Base-by-base conservation (phyloP, 2,888 invertebrate genomes). In the Melolontha melolontha region DNA sequence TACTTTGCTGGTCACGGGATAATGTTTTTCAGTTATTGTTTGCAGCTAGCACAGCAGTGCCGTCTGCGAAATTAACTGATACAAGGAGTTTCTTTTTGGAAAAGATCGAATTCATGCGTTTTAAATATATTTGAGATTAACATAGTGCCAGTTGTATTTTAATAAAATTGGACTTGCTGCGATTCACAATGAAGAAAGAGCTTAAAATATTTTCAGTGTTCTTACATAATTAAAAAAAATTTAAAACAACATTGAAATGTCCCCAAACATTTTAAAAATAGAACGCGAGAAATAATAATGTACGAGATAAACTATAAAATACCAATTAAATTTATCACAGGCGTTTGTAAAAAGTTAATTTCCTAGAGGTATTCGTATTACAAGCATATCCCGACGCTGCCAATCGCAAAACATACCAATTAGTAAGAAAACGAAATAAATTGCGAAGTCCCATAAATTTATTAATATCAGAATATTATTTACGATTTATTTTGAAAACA, bases 401-500 rank as follows among this genome's bases (percentile, higher is more conserved):
- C 6, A 6, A 2, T 5, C 34, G 34, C 34, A 34, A 34, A 34
- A 34, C 7, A 6, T 34, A 34, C 34, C 34, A 34, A 10, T 34
- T 34, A 34, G 34, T 16, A 8, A 17, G 17, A 62, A 42, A 14
- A 34, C 11, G 47, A 29, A n/a, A 22, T 49, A 22, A 34, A 29
- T n/a, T 7, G 17, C 14, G 47, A 59, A 59, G 29, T 29, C 29
- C 47, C 47, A 62, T 49, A 62, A 47, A 47, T 47, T 47, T 62
- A 62, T 47, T 62, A 62, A 62, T 62, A 47, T 29, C 59, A 6
- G 16, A 1, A 16, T 11, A 29, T 62, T 44, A 65, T 65, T 65
- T 65, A 65, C 44, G 54, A 14, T 65, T 65, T 65, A 54, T 65
- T 65, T 65, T 65, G 64, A 54, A 52, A 65, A 44, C 42, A 44